Conservation (phyloP, 2,888 invertebrate species). For the Acleris sparsana region DNA sequence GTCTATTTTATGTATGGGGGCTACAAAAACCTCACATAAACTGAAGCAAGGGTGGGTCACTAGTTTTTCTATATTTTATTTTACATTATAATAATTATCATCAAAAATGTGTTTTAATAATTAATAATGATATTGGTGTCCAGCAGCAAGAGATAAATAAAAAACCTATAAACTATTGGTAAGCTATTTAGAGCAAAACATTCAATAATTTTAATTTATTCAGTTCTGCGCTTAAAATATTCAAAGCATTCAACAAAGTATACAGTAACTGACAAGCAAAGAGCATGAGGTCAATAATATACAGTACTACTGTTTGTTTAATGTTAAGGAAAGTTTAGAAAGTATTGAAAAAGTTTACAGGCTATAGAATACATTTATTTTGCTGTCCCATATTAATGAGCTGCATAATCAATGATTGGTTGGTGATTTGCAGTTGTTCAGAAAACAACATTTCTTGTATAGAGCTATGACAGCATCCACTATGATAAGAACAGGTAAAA, state of each 20-base stretch:
- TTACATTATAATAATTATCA: no score
- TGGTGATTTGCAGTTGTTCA: no score
- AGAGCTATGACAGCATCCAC: no score
- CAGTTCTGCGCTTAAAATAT: conserved; percentile 3
- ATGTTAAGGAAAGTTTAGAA: conserved; percentile 9
- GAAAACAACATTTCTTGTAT: no score
- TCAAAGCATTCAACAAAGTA: conserved; percentile 5
- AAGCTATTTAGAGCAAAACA: conserved; percentile 9
- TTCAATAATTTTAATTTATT: conserved; percentile 25
- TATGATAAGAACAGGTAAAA: no score
- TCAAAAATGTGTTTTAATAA: no score
- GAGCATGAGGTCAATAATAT: conserved; percentile 24
- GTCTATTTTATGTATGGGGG: no score
- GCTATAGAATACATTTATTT: conserved; percentile 1
- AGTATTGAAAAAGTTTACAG: not conserved
- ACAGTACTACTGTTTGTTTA: conserved; percentile 4
- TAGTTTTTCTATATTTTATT: no score
- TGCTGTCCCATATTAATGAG: not conserved
- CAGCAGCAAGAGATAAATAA: not conserved
- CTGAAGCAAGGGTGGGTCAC: no score
- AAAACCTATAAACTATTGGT: not conserved
- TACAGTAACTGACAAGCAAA: conserved; percentile 7
- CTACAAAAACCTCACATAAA: no score
- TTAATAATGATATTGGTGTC: no score
- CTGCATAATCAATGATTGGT: not conserved